A percentile compares a stretch with the other conserved stretches of the same genome.
Evolutionary conservation across 2,888 invertebrate genomes (phyloP).

Genomic region (Polydrusus pterygomalis): DNA sequence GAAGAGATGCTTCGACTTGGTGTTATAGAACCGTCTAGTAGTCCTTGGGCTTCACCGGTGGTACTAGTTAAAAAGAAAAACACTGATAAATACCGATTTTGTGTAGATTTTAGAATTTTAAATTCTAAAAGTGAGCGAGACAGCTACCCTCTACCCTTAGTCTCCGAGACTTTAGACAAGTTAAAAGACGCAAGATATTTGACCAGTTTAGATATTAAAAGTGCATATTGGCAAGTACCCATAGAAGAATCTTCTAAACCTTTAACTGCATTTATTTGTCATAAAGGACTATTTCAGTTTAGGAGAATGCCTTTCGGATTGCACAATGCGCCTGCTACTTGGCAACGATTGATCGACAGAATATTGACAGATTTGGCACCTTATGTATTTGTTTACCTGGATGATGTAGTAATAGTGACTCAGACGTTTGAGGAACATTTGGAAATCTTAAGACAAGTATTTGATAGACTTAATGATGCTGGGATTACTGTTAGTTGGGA

Average conservation of each 20-base stretch:
- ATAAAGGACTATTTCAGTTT: slow-evolving; percentile 62
- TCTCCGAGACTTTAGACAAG: slow-evolving; percentile 61
- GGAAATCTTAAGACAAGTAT: slow-evolving; percentile 43
- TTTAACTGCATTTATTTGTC: slow-evolving; percentile 63
- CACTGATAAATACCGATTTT: slow-evolving; percentile 59
- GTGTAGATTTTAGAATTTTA: slow-evolving; percentile 62
- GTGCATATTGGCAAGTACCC: too few relatives aligned
- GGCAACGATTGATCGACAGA: slow-evolving; percentile 61
- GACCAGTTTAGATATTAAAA: too few relatives aligned
- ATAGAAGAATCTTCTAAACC: slow-evolving; percentile 55
- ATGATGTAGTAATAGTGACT: slow-evolving; percentile 57
- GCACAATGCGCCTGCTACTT: slow-evolving; percentile 62
- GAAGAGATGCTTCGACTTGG: slow-evolving; percentile 61
- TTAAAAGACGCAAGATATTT: slow-evolving; percentile 62
- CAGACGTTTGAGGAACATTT: slow-evolving; percentile 57
- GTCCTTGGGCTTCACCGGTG: slow-evolving; percentile 60
- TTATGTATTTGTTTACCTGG: slow-evolving; percentile 58
- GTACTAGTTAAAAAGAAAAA: slow-evolving; percentile 59
- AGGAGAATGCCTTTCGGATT: slow-evolving; percentile 63
- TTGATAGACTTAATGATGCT: slow-evolving; percentile 46
- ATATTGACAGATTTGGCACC: slow-evolving; percentile 58
- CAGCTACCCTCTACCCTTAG: slow-evolving; percentile 63
- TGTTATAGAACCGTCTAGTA: slow-evolving; percentile 59
- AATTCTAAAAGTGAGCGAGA: slow-evolving; percentile 62
- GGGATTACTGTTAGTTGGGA: slow-evolving; percentile 57